Base-by-base conservation (phyloP, 2,888 invertebrate genomes). In the Drosophila eohydei region DNA sequence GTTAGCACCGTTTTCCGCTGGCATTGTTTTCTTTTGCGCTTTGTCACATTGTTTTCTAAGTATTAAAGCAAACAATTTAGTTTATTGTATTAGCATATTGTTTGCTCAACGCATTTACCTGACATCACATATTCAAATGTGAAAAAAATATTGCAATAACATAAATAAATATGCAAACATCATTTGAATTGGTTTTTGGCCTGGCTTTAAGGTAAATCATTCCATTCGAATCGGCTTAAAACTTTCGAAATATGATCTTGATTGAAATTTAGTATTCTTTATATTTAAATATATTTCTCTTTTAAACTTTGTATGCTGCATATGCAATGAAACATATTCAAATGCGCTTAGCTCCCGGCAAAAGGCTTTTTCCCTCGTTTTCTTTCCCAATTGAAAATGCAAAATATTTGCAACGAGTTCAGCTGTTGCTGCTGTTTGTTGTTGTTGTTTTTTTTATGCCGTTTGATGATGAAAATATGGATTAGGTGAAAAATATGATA, bases 391-490 rank as follows among this genome's bases (percentile, higher is more conserved):
- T 54, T 36, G 32, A 32, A 63, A 63, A 55, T 66, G 40, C 51
- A 62, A 52, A 52, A 65, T 51, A 34, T 57, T 44, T 57, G 40
- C 16, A 7, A 11, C 21, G 14, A 32, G 41, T 38, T 43, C 36
- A 26, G 28, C 28, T 40, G 16, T 28, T 54, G n/a, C 11, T 40
- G 38, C 12, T 62, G 51, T 44, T 36, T 48, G n/a, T 11, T 40
- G 16, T 28, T 54, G n/a, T 14, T 40, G 38, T n/a, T 62, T 43
- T 44, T 36, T 48, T 12, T 11, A 28, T 57, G 34, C 30, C 43
- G 56, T 32, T 38, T 44, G 67, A 44, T 36, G 66, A 41, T 16
- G 34, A 11, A 26, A 66, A 56, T 56, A 43, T 56, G 56, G 56
- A 56, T 56, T 21, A 43, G 26, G 43, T 34, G 43, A 40, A n/a